Evolutionary conservation across 2,797 vertebrate species (phyloP).

Genomic region (Danio jaintianensis): DNA sequence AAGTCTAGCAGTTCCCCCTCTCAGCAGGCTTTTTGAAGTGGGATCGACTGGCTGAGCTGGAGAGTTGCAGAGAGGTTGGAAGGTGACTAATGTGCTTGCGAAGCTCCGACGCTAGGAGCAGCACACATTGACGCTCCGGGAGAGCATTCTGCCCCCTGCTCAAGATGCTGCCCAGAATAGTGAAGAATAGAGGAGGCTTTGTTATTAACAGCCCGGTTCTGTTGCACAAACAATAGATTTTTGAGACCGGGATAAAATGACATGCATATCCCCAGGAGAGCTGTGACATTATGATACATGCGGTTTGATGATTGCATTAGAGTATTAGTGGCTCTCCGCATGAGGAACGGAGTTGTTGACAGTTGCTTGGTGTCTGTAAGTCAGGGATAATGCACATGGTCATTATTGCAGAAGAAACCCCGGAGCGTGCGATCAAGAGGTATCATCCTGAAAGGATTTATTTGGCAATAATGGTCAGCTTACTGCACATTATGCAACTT

Average conservation of each 20-base stretch:
- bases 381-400: background rate
- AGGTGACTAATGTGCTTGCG: conserved; percentile 79
- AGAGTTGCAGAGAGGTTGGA: conserved; percentile 69
- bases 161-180: conserved; percentile 64
- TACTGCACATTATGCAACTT: conserved; percentile 3
- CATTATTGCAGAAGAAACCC: too few species aligned
- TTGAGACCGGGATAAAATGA: conserved; percentile 21
- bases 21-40: conserved; percentile 32
- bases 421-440: too few species aligned
- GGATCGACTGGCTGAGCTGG: conserved; percentile 32
- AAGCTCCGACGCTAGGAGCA: conserved; percentile 78
- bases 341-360: conserved; percentile 46
- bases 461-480: conserved; percentile 12
- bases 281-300: conserved; percentile 38
- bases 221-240: conserved; percentile 36
- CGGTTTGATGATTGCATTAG: conserved; percentile 42
- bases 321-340: conserved; percentile 25
- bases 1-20: conserved; percentile 15
- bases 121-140: conserved; percentile 65
- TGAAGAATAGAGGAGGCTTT: conserved; percentile 16
- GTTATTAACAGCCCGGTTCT: conserved; percentile 17
- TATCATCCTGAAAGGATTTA: background rate
- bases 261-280: conserved; percentile 42
- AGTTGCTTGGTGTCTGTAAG: conserved; percentile 42
- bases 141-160: conserved; percentile 61